These are phyloP conservation scores for Andrena camellia DNA, from an alignment of 2,888 invertebrate genomes.

Conservation along the genomic window DNA sequence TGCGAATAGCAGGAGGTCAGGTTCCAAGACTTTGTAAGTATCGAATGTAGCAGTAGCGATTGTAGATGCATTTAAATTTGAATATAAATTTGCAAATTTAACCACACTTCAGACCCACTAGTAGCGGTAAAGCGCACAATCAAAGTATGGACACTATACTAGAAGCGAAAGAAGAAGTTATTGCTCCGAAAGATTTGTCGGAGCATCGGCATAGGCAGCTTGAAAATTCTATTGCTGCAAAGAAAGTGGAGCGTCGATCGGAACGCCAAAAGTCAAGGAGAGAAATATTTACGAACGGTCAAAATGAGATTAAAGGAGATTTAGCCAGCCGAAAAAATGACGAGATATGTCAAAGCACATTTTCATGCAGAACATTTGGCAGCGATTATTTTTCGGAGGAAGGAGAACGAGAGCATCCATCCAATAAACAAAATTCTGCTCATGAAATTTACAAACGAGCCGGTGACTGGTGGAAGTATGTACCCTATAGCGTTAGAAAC, in stretches of 20 bases:
- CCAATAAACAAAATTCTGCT: slow-evolving; percentile 87
- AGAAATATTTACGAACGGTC: slow-evolving; percentile 78
- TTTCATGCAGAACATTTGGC: slow-evolving; percentile 74
- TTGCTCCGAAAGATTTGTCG: slow-evolving; percentile 37
- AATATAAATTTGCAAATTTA: not conserved
- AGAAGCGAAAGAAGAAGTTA: slow-evolving; percentile 74
- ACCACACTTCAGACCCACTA: slow-evolving; percentile 69
- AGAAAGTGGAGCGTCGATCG: slow-evolving; percentile 78
- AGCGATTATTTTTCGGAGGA: slow-evolving; percentile 90
- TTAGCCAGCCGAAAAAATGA: slow-evolving; percentile 70
- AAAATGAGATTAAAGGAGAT: slow-evolving; percentile 77
- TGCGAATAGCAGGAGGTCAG: slow-evolving; percentile 76
- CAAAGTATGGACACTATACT: slow-evolving; percentile 77
- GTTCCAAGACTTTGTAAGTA: slow-evolving; percentile 76
- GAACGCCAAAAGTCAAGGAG: slow-evolving; percentile 80
- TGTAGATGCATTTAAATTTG: not conserved
- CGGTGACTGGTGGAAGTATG: slow-evolving; percentile 95
- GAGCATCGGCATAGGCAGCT: slow-evolving; percentile 66
- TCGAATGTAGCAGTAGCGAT: not conserved
- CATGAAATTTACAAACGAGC: slow-evolving; percentile 91
- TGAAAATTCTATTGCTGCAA: slow-evolving; percentile 69
- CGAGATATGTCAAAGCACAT: slow-evolving; percentile 84
- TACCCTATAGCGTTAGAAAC: slow-evolving; percentile 69
- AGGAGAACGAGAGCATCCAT: slow-evolving; percentile 85
- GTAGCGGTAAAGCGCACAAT: slow-evolving; percentile 67